A percentile compares a stretch with the other conserved stretches of the same genome.
Conservation (phyloP, 2,797 vertebrate species). For the Philypnodon macrostomus region DNA sequence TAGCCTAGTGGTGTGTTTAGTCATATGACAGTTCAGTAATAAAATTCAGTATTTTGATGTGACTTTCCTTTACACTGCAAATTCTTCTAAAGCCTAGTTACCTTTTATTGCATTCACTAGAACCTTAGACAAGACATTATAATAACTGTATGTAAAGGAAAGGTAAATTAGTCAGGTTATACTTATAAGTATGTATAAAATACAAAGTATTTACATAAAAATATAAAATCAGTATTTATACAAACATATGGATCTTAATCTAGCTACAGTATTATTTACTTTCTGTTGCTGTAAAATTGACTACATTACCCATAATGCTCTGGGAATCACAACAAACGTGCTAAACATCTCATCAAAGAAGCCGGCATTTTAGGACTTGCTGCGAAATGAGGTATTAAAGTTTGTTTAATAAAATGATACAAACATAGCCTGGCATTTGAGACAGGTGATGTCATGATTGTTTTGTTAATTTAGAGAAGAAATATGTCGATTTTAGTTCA, state of each 20-base stretch:
- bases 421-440: rapidly evolving
- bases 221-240: no score
- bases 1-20: slow-evolving; percentile 31
- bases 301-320: slow-evolving; percentile 65
- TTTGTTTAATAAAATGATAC: neutral
- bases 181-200: no score
- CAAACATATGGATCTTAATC: no score
- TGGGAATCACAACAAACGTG: slow-evolving; percentile 55
- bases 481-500: neutral
- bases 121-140: no score
- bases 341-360: slow-evolving; percentile 48
- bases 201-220: no score
- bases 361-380: slow-evolving; percentile 52
- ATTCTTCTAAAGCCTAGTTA: slow-evolving; percentile 20
- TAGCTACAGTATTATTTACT: no score
- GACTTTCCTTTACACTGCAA: slow-evolving; percentile 25
- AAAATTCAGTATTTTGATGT: slow-evolving; percentile 10
- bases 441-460: rapidly evolving
- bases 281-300: slow-evolving; percentile 19
- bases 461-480: neutral
- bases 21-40: slow-evolving; percentile 16
- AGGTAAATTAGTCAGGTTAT: no score
- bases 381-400: slow-evolving; percentile 66
- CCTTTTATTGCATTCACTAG: slow-evolving; percentile 5
- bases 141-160: no score